Conservation (phyloP, 2,888 invertebrate species). For the Lasioglossum oenotherae region DNA sequence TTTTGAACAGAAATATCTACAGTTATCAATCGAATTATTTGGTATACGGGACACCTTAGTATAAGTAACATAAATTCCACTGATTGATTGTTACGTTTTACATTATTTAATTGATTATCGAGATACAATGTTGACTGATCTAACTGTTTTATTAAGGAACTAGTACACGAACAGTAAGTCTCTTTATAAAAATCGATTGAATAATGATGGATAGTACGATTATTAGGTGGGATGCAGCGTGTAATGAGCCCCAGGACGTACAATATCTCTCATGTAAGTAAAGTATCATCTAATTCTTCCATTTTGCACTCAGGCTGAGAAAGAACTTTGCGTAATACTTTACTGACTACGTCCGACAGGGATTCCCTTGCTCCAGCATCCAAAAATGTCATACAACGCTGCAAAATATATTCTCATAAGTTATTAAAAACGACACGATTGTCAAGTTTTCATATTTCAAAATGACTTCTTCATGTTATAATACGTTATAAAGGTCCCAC, state of each 20-base stretch:
- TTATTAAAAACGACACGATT: background rate
- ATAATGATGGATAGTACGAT: constrained; percentile 60
- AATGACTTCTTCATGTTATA: constrained; percentile 6
- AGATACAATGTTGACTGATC: constrained; percentile 68
- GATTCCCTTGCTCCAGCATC: constrained; percentile 96
- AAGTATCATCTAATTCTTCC: constrained; percentile 96
- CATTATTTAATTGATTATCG: constrained; percentile 69
- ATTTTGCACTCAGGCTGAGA: constrained; percentile 93
- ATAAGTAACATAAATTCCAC: constrained; percentile 67
- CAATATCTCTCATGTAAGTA: constrained; percentile 89
- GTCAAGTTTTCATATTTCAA: background rate
- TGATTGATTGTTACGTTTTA: constrained; percentile 60
- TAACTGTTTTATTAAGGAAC: constrained; percentile 64
- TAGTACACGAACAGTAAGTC: constrained; percentile 60
- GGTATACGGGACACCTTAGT: constrained; percentile 55
- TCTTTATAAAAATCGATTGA: constrained; percentile 61
- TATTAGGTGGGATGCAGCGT: constrained; percentile 64
- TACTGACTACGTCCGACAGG: constrained; percentile 94
- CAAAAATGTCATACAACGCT: constrained; percentile 91
- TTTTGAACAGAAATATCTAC: constrained; percentile 50
- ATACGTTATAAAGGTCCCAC: constrained; percentile 26
- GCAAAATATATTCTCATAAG: constrained; percentile 72
- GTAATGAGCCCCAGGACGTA: constrained; percentile 69
- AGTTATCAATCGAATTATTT: constrained; percentile 45
- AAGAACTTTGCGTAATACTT: constrained; percentile 92